Base-by-base conservation (phyloP, 2,113 vertebrate species). In the Notothenia coriiceps region DNA sequence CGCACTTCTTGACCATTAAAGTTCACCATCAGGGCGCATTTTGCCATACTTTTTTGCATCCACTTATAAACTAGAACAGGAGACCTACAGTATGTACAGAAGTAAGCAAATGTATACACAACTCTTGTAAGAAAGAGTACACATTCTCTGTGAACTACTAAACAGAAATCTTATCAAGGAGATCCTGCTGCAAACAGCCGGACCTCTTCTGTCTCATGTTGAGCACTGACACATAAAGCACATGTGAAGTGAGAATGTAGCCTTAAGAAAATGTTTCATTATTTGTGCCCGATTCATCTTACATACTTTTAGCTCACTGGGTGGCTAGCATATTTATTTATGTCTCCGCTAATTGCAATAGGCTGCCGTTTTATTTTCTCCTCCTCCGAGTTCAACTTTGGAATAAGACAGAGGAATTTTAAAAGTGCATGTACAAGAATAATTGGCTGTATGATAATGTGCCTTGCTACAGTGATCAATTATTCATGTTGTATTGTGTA, bases 401-500 rank as follows among this genome's bases (percentile, higher is more conserved):
- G 62, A 78, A 66, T 77, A 49, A 60, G 70, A 79, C 52, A 66
- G 15, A 50, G 33, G n/a, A 66, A 56, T 64, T 70, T 46, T 29
- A 29, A 51, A n/a, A 78, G 55, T 64, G 74, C 70, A 80, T 68
- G 82, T 90, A 74, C 69, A 44, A 60, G 63, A 69, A 70, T 85
- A 70, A 79, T 40, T 69, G 35, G 44, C 56, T 67, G 59, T 55
- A 51, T 74, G 50, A 64, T 79, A 67, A 73, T 85, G 54, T 67
- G 59, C 73, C 76, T 70, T 76, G 70, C 68, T 63, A 56, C n/a
- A 25, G 55, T 72, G 51, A 81, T 89, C 57, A 82, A 86, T 79
- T 75, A 75, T 86, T 84, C 49, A 82, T 80, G 66, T 35, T 65
- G 71, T 60, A 43, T 85, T 88, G 81, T 89, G 80, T 80, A 71